Base-by-base conservation (phyloP, 2,888 invertebrate genomes). In the Chloroclystis v-ata region DNA sequence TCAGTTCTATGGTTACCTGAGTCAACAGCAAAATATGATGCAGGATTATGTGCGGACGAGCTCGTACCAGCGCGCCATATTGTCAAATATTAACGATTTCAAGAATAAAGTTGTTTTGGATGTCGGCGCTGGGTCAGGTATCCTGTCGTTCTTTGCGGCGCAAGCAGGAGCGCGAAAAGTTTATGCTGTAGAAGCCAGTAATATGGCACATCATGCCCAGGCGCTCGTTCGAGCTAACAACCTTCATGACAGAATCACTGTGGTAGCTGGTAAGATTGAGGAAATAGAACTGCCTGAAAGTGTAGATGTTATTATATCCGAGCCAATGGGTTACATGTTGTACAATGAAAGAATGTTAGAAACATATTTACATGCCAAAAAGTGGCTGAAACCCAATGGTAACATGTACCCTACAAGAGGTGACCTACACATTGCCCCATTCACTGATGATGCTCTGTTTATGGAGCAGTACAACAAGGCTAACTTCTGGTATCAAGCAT, bases 261-360 rank as follows among this genome's bases (percentile, higher is more conserved):
- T 99, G 3, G 93, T 99, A 63, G 95, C 98, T 7, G 99, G 98
- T 1, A 99, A 99, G 90, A 97, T 99, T 53, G 99, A 99, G 81
- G 99, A 99, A 87, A 96, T 99, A 33, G 95, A 95, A 61, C 86
- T 99, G 54, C 97, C 98, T 1, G 98, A 99, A 78, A 91, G 90
- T 67, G 98, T 99, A 12, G 99, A 99, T 84, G 93, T 98, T 32
- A 98, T 99, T 64, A 96, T 99, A 61, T 98, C 98, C 1, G 99
- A 99, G 84, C 99, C 99, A 0, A 99, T 99, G 99, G 99, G 99
- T n/a, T 99, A 99, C 78, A 99, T 99, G 99, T 87, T 99, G 46
- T 98, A 98, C 80, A 99, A 99, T 86, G 99, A 99, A 80, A 90
- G 99, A 55, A 99, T 99, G 99, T 89, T 99, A 61, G 99, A 99